Evolutionary conservation across 2,888 invertebrate genomes (phyloP).

Genomic region (Caenorhabditis afra): DNA sequence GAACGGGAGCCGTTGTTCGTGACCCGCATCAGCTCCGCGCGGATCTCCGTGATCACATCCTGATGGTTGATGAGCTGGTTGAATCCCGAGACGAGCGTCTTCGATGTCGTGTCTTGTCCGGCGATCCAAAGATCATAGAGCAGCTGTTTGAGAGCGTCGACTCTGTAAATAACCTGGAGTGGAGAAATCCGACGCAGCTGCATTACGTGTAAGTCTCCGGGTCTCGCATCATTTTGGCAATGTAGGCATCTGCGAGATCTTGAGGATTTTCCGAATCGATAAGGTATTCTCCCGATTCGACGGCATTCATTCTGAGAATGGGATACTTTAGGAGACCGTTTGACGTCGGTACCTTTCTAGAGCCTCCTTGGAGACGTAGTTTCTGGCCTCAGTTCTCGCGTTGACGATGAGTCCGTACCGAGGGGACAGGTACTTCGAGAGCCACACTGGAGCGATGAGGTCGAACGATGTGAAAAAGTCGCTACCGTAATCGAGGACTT

Average conservation of each 20-base stretch:
- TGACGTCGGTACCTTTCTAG: neutral
- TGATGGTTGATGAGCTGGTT: constrained; percentile 28
- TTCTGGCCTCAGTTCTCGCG: neutral
- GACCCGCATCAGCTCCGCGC: constrained; percentile 10
- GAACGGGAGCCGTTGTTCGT: constrained; percentile 2
- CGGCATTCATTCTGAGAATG: neutral
- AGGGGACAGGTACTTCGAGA: constrained; percentile 8
- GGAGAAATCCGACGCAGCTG: too few species aligned
- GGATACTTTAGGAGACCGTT: too few species aligned
- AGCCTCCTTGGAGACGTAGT: constrained; percentile 12
- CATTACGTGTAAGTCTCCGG: constrained; percentile 1
- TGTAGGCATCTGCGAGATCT: constrained; percentile 19
- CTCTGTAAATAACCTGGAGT: neutral
- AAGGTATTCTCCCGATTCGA: constrained; percentile 9
- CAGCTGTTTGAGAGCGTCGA: constrained; percentile 15
- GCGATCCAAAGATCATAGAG: constrained; percentile 38
- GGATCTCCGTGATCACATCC: neutral
- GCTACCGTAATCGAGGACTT: neutral
- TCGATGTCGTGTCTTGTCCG: constrained; percentile 37
- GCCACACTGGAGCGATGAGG: constrained; percentile 18
- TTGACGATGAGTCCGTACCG: neutral
- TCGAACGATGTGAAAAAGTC: constrained; percentile 14
- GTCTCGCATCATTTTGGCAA: constrained; percentile 20
- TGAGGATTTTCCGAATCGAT: constrained; percentile 12
- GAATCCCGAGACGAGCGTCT: constrained; percentile 28